Evolutionary conservation across 2,797 vertebrate species (phyloP).

Genomic region (Lepidocolaptes lacrymiger): DNA sequence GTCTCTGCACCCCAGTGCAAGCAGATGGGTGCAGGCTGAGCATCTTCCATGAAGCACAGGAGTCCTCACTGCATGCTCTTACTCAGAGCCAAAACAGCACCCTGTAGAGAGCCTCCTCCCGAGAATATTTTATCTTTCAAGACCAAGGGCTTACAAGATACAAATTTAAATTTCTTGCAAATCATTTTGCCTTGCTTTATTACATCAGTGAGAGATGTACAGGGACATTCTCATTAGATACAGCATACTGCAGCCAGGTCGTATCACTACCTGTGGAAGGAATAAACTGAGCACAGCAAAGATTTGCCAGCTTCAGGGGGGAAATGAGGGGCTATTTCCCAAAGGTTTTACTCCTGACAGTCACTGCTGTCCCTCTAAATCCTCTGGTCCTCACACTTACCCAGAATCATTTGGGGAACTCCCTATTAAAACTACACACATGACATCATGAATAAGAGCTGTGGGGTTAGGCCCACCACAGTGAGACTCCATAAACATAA

Average conservation of each 20-base stretch:
- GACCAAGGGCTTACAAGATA: background rate
- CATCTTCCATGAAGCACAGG: background rate
- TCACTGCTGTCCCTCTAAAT: background rate
- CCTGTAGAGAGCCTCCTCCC: background rate
- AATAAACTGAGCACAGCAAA: background rate
- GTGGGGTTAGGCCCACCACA: background rate
- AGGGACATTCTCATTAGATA: background rate
- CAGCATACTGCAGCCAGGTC: background rate
- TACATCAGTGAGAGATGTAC: background rate
- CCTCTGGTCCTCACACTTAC: background rate
- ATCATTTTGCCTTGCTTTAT: background rate
- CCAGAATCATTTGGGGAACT: background rate
- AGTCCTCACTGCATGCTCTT: rapidly evolving
- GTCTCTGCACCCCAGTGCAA: rapidly evolving
- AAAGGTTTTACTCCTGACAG: background rate
- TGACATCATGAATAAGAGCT: background rate
- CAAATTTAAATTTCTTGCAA: background rate
- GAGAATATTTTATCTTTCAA: background rate
- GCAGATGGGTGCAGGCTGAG: background rate
- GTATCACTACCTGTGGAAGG: background rate
- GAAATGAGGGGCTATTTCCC: background rate
- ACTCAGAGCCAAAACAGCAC: background rate
- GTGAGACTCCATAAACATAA: background rate
- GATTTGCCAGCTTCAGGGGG: background rate
- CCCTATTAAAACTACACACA: background rate